phyloP scores from a whole-genome alignment of 2,797 vertebrate genomes.

The Anabas testudineus region DNA sequence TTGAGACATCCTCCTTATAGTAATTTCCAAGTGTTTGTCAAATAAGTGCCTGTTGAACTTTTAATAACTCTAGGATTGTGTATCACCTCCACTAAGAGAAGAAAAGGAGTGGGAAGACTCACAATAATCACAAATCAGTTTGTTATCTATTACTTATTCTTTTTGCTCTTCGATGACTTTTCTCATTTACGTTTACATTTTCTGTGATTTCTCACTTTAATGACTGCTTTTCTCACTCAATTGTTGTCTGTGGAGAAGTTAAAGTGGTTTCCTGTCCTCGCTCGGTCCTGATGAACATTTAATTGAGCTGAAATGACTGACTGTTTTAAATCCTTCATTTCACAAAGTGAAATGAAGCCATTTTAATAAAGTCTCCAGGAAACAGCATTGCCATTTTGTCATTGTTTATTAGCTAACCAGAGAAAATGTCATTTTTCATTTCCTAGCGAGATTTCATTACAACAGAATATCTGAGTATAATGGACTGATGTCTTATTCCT shows the following conservation, averaged over 20 bases:
- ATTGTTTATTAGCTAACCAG: constrained; percentile 26
- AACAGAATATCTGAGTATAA: constrained; percentile 3
- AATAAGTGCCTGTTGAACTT: no score
- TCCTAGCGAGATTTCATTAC: constrained; percentile 3
- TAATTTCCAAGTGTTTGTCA: no score
- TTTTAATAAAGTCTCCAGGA: constrained; percentile 28
- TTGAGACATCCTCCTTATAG: no score
- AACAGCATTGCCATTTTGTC: constrained; percentile 4
- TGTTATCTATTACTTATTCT: no score
- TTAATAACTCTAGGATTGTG: no score
- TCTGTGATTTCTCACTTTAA: constrained; percentile 16
- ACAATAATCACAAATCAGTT: no score
- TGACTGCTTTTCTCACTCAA: constrained; percentile 6
- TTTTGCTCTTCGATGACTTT: no score
- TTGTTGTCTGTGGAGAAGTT: background rate
- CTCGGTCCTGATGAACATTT: constrained; percentile 20
- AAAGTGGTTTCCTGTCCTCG: background rate
- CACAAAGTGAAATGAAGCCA: constrained; percentile 20
- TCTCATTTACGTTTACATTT: background rate
- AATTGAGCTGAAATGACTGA: constrained; percentile 38
- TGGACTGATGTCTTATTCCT: constrained; percentile 3
- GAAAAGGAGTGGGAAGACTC: no score
- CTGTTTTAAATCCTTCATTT: constrained; percentile 22
- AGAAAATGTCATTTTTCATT: constrained; percentile 27
- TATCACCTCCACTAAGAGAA: no score